Conservation (phyloP, 2,797 vertebrate genomes). For the Lacerta viridis region DNA sequence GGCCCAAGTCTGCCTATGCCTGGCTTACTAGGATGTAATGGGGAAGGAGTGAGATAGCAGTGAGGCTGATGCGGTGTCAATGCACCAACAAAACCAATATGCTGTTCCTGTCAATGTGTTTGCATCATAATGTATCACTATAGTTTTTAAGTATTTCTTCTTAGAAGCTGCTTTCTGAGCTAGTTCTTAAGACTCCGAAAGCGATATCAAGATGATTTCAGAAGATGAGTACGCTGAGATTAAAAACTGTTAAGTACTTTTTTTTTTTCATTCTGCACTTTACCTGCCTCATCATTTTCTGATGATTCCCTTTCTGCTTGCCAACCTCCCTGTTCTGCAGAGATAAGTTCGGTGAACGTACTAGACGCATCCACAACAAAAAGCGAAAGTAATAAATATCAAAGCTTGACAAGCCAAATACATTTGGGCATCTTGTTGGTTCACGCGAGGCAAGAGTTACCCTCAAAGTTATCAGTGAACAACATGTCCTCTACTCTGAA, state of each 20-base stretch:
- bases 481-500: neutral
- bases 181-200: conserved; percentile 56
- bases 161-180: conserved; percentile 15
- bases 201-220: conserved; percentile 42
- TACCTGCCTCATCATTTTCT: conserved; percentile 60
- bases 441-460: conserved; percentile 24
- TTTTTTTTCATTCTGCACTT: conserved; percentile 44
- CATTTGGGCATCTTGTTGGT: conserved; percentile 17
- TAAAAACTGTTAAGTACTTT: conserved; percentile 55
- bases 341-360: conserved; percentile 68
- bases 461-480: conserved; percentile 36
- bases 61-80: no score
- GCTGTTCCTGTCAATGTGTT: no score
- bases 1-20: no score
- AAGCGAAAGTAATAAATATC: conserved; percentile 54
- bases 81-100: no score
- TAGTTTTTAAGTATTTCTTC: conserved; percentile 14
- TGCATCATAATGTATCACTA: neutral
- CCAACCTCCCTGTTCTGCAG: conserved; percentile 63
- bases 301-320: conserved; percentile 42
- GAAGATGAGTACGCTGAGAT: conserved; percentile 49
- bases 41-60: no score
- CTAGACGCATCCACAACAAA: conserved; percentile 30
- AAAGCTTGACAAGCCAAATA: conserved; percentile 37
- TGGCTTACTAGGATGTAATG: no score